Evolutionary conservation across 2,113 vertebrate species (phyloP).

Genomic region (Orthonyx spaldingii): DNA sequence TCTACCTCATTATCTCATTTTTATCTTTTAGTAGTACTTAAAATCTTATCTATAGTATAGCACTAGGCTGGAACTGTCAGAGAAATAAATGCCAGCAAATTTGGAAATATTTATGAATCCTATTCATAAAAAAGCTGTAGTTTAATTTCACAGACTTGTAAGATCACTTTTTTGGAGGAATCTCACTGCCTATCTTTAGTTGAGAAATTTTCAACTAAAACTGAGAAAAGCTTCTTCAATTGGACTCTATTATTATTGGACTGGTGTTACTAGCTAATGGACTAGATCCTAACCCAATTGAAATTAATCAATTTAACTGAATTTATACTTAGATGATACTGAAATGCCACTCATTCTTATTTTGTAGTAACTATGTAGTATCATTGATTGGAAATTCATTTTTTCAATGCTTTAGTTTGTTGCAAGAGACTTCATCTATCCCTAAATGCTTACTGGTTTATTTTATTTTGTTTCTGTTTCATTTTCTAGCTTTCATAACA

Average conservation of each 20-base stretch:
- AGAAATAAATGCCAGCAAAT: background rate
- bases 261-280: background rate
- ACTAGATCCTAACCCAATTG: background rate
- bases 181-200: background rate
- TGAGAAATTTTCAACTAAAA: background rate
- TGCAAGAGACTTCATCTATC: background rate
- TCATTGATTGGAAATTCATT: background rate
- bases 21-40: background rate
- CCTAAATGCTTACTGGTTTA: background rate
- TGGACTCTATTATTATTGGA: background rate
- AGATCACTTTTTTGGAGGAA: background rate
- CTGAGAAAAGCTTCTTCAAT: background rate
- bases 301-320: background rate
- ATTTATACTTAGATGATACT: background rate
- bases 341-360: background rate
- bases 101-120: background rate
- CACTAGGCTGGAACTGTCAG: background rate
- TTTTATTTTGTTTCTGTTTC: conserved; percentile 24
- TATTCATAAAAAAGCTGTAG: background rate
- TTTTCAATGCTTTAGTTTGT: conserved; percentile 2
- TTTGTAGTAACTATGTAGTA: background rate
- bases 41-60: background rate
- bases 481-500: conserved; percentile 86
- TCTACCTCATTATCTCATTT: background rate
- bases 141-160: background rate